Evolutionary conservation across 2,888 invertebrate genomes (phyloP).

Genomic region (Eupithecia insigniata): DNA sequence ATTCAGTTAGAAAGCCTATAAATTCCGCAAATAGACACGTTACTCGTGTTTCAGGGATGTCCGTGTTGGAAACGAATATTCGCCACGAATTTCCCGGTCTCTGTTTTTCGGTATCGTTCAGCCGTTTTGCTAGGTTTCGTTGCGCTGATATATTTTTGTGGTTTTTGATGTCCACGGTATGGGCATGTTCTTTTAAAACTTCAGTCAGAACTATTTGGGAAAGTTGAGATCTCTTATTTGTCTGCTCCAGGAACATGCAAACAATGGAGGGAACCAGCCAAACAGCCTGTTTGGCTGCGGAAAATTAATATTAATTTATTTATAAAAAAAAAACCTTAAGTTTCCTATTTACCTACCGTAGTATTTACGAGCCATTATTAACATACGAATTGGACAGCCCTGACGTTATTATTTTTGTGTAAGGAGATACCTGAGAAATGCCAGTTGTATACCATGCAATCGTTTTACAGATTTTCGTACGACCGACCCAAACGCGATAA

Average conservation of each 20-base stretch:
- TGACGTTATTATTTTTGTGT: neutral
- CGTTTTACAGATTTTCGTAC: conserved; percentile 34
- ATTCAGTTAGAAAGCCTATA: conserved; percentile 66
- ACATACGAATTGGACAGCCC: neutral
- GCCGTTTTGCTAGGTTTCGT: neutral
- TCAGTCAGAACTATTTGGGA: neutral
- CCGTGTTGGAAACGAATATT: conserved; percentile 10
- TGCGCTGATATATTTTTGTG: neutral
- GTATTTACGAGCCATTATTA: neutral
- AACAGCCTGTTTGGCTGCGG: neutral
- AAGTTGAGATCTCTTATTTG: neutral
- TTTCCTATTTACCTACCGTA: neutral
- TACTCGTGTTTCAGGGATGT: conserved; percentile 38
- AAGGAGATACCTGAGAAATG: conserved; percentile 52
- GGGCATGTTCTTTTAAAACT: neutral
- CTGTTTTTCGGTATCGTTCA: conserved; percentile 3
- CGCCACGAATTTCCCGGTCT: neutral
- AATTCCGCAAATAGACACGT: conserved; percentile 62
- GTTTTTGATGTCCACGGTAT: neutral
- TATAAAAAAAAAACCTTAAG: neutral
- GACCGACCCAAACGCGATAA: conserved; percentile 16
- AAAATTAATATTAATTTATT: neutral
- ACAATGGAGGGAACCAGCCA: neutral
- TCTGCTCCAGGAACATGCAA: neutral
- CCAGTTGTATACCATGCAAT: conserved; percentile 50